phyloP scores from a whole-genome alignment of 2,888 invertebrate species.

The Rotaria macrura region DNA sequence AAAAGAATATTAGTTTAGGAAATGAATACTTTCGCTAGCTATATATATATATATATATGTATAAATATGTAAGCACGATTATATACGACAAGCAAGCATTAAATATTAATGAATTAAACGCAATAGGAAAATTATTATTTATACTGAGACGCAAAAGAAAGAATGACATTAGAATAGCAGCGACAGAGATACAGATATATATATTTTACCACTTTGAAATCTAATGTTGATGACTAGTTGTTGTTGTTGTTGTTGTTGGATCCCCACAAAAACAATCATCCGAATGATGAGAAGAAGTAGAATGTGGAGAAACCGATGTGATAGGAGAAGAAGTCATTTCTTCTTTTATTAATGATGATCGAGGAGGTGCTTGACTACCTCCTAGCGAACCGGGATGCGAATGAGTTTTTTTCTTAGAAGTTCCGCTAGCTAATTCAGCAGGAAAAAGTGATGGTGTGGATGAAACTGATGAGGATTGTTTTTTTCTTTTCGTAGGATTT shows the following conservation, averaged over 20 bases:
- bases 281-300: conserved; percentile 18
- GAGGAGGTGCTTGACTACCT: background rate
- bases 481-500: background rate
- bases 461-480: background rate
- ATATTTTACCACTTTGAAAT: background rate
- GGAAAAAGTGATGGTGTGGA: background rate
- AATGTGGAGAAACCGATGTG: background rate
- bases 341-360: background rate
- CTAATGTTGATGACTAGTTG: background rate
- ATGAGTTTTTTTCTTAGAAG: background rate
- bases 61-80: background rate
- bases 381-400: conserved; percentile 18
- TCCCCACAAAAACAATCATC: background rate
- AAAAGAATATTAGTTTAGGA: background rate
- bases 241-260: background rate
- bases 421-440: background rate
- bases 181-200: background rate
- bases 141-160: background rate
- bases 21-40: background rate
- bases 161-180: background rate
- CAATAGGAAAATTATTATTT: background rate
- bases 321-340: background rate
- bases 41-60: background rate
- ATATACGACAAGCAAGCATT: background rate
- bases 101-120: background rate